Evolutionary conservation across 1,140 invertebrate genomes (phyloP), one percentile per base, ranked within the genome.

Genomic region (Panagrolaimus sp.): DNA sequence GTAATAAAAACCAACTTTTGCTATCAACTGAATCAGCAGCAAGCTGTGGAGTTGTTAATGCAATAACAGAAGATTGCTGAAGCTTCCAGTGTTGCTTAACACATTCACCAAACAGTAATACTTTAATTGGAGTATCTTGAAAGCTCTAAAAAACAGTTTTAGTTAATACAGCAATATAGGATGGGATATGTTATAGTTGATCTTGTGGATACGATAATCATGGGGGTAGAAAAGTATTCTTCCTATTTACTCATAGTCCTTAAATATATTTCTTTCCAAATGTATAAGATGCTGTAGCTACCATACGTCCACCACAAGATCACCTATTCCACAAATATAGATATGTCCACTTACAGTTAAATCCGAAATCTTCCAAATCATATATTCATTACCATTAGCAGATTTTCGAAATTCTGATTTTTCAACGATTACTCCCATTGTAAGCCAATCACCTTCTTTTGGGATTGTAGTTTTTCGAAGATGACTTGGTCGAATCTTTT

Each of bases 331-430:
- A n/a, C n/a, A n/a, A n/a, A n/a, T n/a, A n/a, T n/a, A n/a, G n/a
- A n/a, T n/a, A n/a, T n/a, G n/a, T n/a, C n/a, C n/a, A 70, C 64
- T 7, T 16, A 70, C 69, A 70, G 43, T 44, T 38, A 75, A 53
- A 48, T 75, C 73, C 20, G 70, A 66, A n/a, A 75, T n/a, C 42
- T 75, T 75, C 74, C 72, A 74, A 65, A 75, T 74, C 48, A 75
- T 63, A 38, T 72, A 75, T 45, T 75, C 74, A 16, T 75, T 75
- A 23, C 72, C 72, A 42, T 72, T 75, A 8, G 72, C 69, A 45
- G 69, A 72, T 46, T 75, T 75, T 62, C 63, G 67, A 16, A 53
- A 53, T 9, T 72, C 70, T 0, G 65, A 53, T 43, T 73, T 70
- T 4, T 74, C 72, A 1, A 75, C 66, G 46, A 75, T 71, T 14